Base-by-base conservation (phyloP, 2,797 vertebrate species). In the Sparus aurata region DNA sequence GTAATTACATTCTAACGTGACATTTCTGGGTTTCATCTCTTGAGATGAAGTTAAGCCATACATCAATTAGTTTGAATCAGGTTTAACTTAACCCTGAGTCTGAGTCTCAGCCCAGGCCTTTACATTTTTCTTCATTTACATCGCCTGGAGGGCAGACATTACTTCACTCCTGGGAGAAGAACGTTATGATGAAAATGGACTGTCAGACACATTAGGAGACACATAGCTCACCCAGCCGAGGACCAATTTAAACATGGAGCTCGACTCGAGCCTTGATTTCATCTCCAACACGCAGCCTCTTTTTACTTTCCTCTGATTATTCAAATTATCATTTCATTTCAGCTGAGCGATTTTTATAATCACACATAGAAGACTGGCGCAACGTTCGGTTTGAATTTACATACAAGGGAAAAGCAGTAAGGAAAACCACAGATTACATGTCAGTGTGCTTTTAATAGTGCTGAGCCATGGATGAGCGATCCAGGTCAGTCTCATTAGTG, bases 21-120 rank as follows among this genome's bases (percentile, higher is more conserved):
- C 84, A 86, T 91, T 88, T 91, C 86, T 89, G 79, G 76, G 85
- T 77, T 91, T 80, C 57, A 77, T 90, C 80, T 76, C 82, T n/a
- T 68, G 87, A 89, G 88, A 90, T 70, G 65, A 86, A 81, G 68
- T 61, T 78, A 72, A 58, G 62, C 87, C 54, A 89, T 90, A 73
- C 75, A 90, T 93, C 90, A 92, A 89, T 93, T 91, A 85, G 64
- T 84, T 90, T 91, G 76, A 86, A 80, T 91, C 86, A 90, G 41
- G 38, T 90, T 91, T 85, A 89, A 90, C 86, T 83, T 89, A 75
- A 80, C 45, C 79, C 86, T 22, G 65, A 81, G 69, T 78, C 66
- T 61, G 67, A 67, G 75, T 85, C 55, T 77, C 11, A 7, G 74
- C 50, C 27, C 60, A 59, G 60, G 75, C 69, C 80, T 84, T 85